Evolutionary conservation across 2,113 vertebrate species (phyloP).

Genomic region (Scytalopus superciliaris): DNA sequence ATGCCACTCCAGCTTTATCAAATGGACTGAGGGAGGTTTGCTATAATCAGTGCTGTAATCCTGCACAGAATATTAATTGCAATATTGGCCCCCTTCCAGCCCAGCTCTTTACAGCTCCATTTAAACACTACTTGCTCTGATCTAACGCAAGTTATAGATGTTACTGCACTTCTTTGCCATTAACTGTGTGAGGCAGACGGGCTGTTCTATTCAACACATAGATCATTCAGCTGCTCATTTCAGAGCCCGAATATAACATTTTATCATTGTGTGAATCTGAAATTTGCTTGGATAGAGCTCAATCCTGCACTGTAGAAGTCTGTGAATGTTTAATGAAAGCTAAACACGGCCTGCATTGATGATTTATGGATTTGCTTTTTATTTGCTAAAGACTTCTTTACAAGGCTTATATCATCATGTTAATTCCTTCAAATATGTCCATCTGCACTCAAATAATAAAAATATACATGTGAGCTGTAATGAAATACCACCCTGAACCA

Average conservation of each 20-base stretch:
- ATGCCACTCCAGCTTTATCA: not conserved
- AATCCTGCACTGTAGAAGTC: not conserved
- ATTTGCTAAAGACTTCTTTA: slow-evolving; percentile 22
- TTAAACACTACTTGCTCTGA: not conserved
- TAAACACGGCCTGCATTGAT: not conserved
- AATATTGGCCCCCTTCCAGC: not conserved
- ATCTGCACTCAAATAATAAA: slow-evolving; percentile 14
- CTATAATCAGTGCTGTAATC: not conserved
- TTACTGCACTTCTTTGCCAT: not conserved
- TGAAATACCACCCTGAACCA: not conserved
- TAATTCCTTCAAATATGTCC: not conserved
- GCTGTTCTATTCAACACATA: not conserved
- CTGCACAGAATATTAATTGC: slow-evolving; percentile 10
- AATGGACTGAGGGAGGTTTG: not conserved
- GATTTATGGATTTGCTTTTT: slow-evolving; percentile 4
- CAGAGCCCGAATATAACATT: not conserved
- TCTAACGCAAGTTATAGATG: not conserved
- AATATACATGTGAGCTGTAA: not conserved
- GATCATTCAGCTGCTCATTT: not conserved
- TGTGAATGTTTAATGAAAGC: not conserved
- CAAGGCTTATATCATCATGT: not conserved
- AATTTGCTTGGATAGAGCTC: not conserved
- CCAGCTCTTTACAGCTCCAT: not conserved
- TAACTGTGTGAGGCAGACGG: not conserved
- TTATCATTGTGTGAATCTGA: not conserved